Base-by-base conservation (phyloP, 2,888 invertebrate species). In the Caenorhabditis panamensis region DNA sequence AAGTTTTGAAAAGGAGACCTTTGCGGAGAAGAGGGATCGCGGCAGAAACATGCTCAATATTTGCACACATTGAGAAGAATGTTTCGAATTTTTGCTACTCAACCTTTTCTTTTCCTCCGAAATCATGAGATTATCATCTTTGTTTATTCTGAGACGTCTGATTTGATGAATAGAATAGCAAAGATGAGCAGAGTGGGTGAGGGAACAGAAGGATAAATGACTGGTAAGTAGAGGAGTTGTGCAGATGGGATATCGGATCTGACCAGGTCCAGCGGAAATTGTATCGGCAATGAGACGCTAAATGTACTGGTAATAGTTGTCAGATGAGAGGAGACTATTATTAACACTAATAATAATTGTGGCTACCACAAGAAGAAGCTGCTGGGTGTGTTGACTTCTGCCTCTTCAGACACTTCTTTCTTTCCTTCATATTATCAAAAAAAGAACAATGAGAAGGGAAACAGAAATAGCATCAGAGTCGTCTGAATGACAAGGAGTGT, bases 41-140 rank as follows among this genome's bases (percentile, higher is more conserved):
- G 13, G 24, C 36, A 64, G 63, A 64, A 64, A 59, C 64, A 64
- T 66, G 64, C 73, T 51, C 58, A 73, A 28, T 73, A 59, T 73
- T 73, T 73, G 51, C 66, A 28, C 58, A 73, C 73, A 73, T 36
- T 58, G 59, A 73, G 47, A 73, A 66, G 66, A 73, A 66, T 73
- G 64, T 66, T 73, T 73, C 73, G 13, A 73, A 73, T 44, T 56
- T 44, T 63, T 41, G 5, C 36, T 28, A 2, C 6, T 53, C 71
- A 62, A 63, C 47, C 64, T 54, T 62, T 61, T 13, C 47, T 64
- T 66, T 20, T 20, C 31, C 49, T 49, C 73, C 73, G 73, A 66
- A 64, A 73, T 73, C 51, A 66, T 64, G 73, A 51, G 66, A 73
- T 73, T 73, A 73, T 64, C 64, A 73, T 73, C 63, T 53, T 51